These are phyloP conservation scores for Oscheius onirici DNA, from an alignment of 2,888 invertebrate species.

Conservation along the genomic window DNA sequence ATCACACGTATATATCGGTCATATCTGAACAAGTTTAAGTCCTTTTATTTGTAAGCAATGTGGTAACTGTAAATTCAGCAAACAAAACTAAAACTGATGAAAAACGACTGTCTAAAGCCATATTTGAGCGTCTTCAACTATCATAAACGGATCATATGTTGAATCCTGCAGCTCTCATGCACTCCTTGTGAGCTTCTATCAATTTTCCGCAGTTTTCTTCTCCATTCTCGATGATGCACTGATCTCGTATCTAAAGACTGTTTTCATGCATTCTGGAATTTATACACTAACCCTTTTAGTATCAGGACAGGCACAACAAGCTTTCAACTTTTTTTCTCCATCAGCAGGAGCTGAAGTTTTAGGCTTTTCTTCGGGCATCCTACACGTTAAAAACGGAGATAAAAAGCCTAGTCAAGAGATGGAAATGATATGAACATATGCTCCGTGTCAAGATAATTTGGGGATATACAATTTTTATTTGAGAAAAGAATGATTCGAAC, in stretches of 20 bases:
- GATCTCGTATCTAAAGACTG: constrained; percentile 72
- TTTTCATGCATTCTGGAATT: neutral
- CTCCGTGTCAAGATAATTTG: too few relatives aligned
- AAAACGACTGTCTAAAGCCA: constrained; percentile 3
- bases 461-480: too few relatives aligned
- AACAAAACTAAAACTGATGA: constrained; percentile 20
- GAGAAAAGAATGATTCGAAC: too few relatives aligned
- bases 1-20: neutral
- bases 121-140: neutral
- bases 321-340: constrained; percentile 72
- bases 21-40: neutral
- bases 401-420: too few relatives aligned
- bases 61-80: neutral
- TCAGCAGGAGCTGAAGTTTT: neutral
- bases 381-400: neutral
- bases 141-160: constrained; percentile 80
- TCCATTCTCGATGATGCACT: constrained; percentile 75
- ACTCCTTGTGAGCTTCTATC: constrained; percentile 94
- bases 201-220: constrained; percentile 88
- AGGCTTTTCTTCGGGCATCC: neutral
- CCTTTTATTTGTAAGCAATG: neutral
- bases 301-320: constrained; percentile 76
- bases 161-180: constrained; percentile 95
- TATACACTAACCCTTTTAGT: constrained; percentile 71
- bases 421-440: too few relatives aligned